Evolutionary conservation across 2,797 vertebrate genomes (phyloP), one percentile per base, ranked within the genome.

Genomic region (Florisuga fusca): DNA sequence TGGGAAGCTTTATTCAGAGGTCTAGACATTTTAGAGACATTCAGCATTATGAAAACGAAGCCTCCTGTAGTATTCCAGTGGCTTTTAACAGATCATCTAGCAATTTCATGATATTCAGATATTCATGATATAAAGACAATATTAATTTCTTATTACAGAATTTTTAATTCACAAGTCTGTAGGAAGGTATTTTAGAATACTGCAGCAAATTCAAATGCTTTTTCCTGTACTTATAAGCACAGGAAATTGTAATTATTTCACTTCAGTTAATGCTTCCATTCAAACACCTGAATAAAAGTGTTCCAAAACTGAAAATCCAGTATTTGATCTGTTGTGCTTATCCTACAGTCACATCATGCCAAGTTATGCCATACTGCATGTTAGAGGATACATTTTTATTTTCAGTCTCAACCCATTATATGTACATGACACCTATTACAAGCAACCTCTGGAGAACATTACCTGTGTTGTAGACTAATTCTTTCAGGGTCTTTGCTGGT

Each of bases 391-490:
- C n/a, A 20, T 29, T 84, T 69, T 57, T 33, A 41, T 53, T 23
- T 75, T 62, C 38, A 74, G 10, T 43, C 58, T 18, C 17, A 81
- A 51, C 12, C 61, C 8, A 0, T 10, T 38, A 38, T 20, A 25
- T 2, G 2, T 26, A 33, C 0, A 1, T 31, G 23, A 8, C 27
- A 9, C 12, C 12, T 33, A 62, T 33, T 38, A 72, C 89, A 86
- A 66, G 3, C 4, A 67, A 41, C 0, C 0, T 4, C 38, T 0
- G 0, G 86, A 53, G 5, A 84, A 46, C 18, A 10, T 51, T 27
- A 29, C 7, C 4, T 5, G 20, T 3, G 1, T 15, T 16, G 6
- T 27, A 66, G 9, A 14, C 23, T 68, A 10, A 51, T 23, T 89
- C 34, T 6, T 84, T 73, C 33, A 29, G 2, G 2, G 7, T 2